These are phyloP conservation scores for Tamias sibiricus DNA, from an alignment of 2,113 vertebrate genomes.

Conservation along the genomic window DNA sequence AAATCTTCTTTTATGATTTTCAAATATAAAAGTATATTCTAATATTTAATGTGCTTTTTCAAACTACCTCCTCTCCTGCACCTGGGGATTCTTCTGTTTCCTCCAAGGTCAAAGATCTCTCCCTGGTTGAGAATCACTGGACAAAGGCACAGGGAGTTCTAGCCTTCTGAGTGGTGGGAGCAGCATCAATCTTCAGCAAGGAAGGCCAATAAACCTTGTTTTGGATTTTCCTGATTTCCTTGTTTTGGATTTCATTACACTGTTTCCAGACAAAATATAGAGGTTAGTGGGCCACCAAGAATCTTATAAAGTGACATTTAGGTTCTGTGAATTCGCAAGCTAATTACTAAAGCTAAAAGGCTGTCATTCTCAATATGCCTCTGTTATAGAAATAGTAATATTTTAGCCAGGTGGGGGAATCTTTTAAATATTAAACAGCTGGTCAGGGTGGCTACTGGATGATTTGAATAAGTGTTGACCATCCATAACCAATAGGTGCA, in stretches of 20 bases:
- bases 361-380: not conserved
- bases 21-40: slow-evolving; percentile 7
- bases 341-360: not conserved
- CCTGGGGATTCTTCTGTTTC: not conserved
- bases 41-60: not conserved
- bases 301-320: not conserved
- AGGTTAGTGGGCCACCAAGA: not conserved
- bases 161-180: not conserved
- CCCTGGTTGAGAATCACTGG: not conserved
- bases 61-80: not conserved
- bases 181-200: not conserved
- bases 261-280: not conserved
- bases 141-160: not conserved
- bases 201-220: not conserved
- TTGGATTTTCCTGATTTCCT: not conserved
- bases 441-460: not conserved
- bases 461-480: not conserved
- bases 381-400: not conserved
- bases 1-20: slow-evolving; percentile 11
- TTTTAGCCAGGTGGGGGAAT: not conserved
- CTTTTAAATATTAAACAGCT: slow-evolving; percentile 47
- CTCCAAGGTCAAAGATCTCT: not conserved
- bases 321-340: not conserved
- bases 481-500: not conserved
- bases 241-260: slow-evolving; percentile 7